These are phyloP conservation scores for Pedetes capensis DNA, from an alignment of 2,113 vertebrate species.

Conservation along the genomic window DNA sequence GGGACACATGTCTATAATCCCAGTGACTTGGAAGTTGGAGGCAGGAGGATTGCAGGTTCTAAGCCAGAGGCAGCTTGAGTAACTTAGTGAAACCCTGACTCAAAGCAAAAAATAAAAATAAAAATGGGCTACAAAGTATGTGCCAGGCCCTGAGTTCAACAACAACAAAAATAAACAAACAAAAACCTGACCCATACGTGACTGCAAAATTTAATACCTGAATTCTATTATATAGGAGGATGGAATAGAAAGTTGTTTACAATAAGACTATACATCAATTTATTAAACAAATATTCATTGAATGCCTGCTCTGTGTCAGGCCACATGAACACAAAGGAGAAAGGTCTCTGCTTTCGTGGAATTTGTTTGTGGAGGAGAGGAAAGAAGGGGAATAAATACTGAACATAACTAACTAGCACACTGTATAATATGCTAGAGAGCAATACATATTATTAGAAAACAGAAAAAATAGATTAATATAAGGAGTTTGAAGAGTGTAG, in stretches of 20 bases:
- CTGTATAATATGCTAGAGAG: neutral
- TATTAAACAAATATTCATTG: slow-evolving; percentile 34
- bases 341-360: neutral
- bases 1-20: too few relatives aligned
- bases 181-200: neutral
- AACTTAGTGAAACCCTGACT: too few relatives aligned
- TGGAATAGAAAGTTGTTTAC: neutral
- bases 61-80: too few relatives aligned
- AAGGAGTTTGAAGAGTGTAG: neutral
- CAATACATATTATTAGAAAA: neutral
- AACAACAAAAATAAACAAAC: too few relatives aligned
- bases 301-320: neutral
- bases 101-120: too few relatives aligned
- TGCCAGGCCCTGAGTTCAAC: too few relatives aligned
- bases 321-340: neutral
- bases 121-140: too few relatives aligned
- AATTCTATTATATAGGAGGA: neutral
- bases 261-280: neutral
- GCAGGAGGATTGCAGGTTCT: too few relatives aligned
- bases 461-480: neutral
- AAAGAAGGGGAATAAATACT: neutral
- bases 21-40: too few relatives aligned
- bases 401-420: neutral
- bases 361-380: neutral
- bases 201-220: slow-evolving; percentile 3